Conservation (phyloP, 2,797 vertebrate genomes). For the Urocyon cinereoargenteus region DNA sequence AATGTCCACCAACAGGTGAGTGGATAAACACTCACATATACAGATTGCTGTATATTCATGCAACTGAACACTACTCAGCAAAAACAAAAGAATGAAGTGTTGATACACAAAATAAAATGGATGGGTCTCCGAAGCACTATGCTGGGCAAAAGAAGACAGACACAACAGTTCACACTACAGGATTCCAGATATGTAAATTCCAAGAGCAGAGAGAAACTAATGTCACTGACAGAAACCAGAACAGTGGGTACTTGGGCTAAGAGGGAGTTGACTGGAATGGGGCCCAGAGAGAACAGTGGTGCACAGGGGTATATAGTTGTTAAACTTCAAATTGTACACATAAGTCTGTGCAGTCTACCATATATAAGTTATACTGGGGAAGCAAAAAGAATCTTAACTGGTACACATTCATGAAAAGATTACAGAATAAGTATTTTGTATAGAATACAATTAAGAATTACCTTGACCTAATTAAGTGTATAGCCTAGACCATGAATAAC, state of each 20-base stretch:
- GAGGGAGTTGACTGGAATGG: background rate
- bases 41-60: background rate
- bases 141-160: background rate
- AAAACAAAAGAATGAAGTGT: background rate
- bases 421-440: constrained; percentile 5
- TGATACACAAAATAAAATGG: background rate
- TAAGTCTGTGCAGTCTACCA: background rate
- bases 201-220: background rate
- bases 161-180: background rate
- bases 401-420: constrained; percentile 5
- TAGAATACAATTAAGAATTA: constrained; percentile 10
- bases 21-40: background rate
- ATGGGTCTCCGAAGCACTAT: background rate
- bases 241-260: background rate
- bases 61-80: background rate
- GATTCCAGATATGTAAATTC: background rate
- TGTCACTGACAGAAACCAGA: background rate
- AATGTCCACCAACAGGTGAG: background rate
- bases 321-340: constrained; percentile 17
- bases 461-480: background rate
- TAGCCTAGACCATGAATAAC: background rate
- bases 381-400: background rate
- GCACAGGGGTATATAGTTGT: background rate
- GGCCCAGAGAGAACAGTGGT: background rate
- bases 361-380: background rate